Evolutionary conservation across 2,113 vertebrate species (phyloP).

Genomic region (Cyanistes caeruleus): DNA sequence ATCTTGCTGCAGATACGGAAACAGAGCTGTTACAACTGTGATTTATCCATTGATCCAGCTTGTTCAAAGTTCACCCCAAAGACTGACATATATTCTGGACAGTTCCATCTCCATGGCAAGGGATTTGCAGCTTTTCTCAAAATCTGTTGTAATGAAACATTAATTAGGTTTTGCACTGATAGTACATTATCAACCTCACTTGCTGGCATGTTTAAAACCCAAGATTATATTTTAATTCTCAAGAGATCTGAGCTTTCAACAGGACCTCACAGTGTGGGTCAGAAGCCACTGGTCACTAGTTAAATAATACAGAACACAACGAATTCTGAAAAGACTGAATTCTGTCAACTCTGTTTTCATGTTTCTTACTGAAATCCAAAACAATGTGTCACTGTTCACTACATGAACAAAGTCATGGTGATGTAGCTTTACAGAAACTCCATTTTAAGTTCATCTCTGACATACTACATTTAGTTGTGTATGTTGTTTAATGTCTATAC

Average conservation of each 20-base stretch:
- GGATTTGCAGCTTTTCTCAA: not conserved
- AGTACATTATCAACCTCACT: not conserved
- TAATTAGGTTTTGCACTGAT: not conserved
- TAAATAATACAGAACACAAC: not conserved
- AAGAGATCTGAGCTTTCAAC: not conserved
- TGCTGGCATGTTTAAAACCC: not conserved
- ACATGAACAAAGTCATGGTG: not conserved
- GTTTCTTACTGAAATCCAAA: conserved; percentile 4
- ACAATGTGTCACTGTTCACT: not conserved
- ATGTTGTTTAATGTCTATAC: not conserved
- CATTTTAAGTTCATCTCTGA: conserved; percentile 41
- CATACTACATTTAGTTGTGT: not conserved
- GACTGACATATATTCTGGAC: not conserved
- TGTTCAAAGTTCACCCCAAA: not conserved
- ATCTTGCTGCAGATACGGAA: not conserved
- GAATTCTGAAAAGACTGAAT: conserved; percentile 22
- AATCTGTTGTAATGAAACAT: not conserved
- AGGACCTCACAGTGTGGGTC: not conserved
- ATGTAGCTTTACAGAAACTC: conserved; percentile 3
- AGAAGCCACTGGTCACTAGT: not conserved
- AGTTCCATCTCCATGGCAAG: not conserved
- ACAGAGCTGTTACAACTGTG: not conserved
- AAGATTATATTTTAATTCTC: not conserved
- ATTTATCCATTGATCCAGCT: not conserved
- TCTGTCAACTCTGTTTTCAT: conserved; percentile 12